phyloP scores from a whole-genome alignment of 2,113 vertebrate species.

The Baryphthengus martii region DNA sequence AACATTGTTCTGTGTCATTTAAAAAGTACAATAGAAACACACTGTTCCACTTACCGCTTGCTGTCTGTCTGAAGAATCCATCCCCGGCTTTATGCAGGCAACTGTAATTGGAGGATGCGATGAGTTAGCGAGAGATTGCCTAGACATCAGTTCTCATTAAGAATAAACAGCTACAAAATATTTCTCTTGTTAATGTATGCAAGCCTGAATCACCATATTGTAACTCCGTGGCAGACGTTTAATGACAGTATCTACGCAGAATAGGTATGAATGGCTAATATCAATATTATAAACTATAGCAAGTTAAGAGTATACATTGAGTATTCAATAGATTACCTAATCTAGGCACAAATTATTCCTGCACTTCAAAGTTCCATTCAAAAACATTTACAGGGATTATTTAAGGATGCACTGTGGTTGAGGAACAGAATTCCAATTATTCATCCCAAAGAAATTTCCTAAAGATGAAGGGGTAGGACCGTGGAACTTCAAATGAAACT shows the following conservation, averaged over 20 bases:
- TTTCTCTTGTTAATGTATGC: slow-evolving; percentile 42
- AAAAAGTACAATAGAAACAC: not conserved
- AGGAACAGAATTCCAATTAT: not conserved
- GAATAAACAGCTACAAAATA: slow-evolving; percentile 28
- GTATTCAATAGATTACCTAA: not conserved
- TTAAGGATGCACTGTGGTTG: not conserved
- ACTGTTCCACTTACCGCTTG: slow-evolving; percentile 24
- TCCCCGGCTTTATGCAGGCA: slow-evolving; percentile 19
- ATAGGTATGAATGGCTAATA: slow-evolving; percentile 30
- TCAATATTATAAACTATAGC: slow-evolving; percentile 25
- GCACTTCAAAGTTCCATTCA: not conserved
- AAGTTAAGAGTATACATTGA: not conserved
- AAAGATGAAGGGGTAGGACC: not conserved
- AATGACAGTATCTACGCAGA: slow-evolving; percentile 36
- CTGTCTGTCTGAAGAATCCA: not conserved
- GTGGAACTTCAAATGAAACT: not conserved
- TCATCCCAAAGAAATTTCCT: not conserved
- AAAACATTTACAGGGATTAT: not conserved
- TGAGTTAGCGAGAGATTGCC: slow-evolving; percentile 6
- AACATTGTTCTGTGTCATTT: not conserved
- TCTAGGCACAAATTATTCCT: not conserved
- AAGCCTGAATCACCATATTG: slow-evolving; percentile 37
- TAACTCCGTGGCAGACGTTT: slow-evolving; percentile 47
- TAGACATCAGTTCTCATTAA: slow-evolving; percentile 20
- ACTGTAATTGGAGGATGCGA: slow-evolving; percentile 1